Percentiles rank a stretch among this genome's conserved stretches.
phyloP scores from a whole-genome alignment of 1,140 invertebrate genomes.

The Anthonomus grandis region DNA sequence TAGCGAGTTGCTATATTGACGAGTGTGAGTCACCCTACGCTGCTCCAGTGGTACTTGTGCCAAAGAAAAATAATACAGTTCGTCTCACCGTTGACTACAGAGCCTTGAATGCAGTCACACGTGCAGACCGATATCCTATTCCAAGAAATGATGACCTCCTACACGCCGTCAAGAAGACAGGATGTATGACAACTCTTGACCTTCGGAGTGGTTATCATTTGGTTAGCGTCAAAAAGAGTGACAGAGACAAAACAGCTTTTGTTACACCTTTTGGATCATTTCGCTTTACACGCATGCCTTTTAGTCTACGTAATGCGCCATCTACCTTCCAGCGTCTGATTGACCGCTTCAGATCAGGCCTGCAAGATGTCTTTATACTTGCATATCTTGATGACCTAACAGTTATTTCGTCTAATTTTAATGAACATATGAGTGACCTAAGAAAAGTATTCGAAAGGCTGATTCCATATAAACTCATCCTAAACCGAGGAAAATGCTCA shows the following conservation, averaged over 20 bases:
- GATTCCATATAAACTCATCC: neutral
- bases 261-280: constrained; percentile 43
- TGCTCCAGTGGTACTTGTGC: too few relatives aligned
- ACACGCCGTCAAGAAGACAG: too few relatives aligned
- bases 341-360: constrained; percentile 9
- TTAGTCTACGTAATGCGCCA: constrained; percentile 38
- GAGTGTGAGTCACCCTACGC: too few relatives aligned
- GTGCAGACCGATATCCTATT: too few relatives aligned
- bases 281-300: constrained; percentile 35
- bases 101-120: constrained; percentile 26
- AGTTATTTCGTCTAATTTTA: neutral
- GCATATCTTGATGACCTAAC: constrained; percentile 17
- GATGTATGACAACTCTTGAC: constrained; percentile 35
- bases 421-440: constrained; percentile 3
- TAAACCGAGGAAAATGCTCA: constrained; percentile 4
- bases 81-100: constrained; percentile 5
- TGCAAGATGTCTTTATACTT: constrained; percentile 1
- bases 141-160: too few relatives aligned
- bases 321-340: constrained; percentile 8
- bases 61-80: neutral
- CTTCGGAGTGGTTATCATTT: constrained; percentile 52
- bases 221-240: constrained; percentile 38
- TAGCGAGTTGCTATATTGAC: too few relatives aligned
- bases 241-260: constrained; percentile 25
- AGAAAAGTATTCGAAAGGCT: neutral